Percentiles rank a stretch among this genome's conserved stretches.
These are phyloP conservation scores for Bhutanitis thaidina DNA, from an alignment of 2,888 invertebrate species.

Conservation along the genomic window DNA sequence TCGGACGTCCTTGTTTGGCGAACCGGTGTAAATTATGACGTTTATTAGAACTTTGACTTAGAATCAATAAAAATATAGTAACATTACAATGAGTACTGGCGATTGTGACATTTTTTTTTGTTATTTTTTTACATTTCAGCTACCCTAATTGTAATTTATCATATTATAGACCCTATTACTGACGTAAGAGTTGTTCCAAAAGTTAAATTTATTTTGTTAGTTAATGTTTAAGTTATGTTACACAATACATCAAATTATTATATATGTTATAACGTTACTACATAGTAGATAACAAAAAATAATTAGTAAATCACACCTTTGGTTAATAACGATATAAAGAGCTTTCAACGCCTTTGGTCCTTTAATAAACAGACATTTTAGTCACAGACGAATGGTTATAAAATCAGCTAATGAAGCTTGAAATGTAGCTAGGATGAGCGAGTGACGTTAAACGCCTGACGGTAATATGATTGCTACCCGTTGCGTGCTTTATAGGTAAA, in stretches of 20 bases:
- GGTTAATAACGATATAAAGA: neutral
- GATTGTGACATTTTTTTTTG: too few relatives aligned
- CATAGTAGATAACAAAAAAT: neutral
- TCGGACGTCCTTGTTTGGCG: too few relatives aligned
- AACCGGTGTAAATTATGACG: too few relatives aligned
- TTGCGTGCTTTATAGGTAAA: neutral
- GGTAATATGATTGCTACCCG: slow-evolving; percentile 6
- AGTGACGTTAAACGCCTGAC: neutral
- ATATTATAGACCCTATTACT: too few relatives aligned
- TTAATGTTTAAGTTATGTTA: too few relatives aligned
- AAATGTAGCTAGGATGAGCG: slow-evolving; percentile 7
- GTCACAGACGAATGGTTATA: slow-evolving; percentile 8
- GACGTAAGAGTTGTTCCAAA: too few relatives aligned
- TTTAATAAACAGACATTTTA: slow-evolving; percentile 6
- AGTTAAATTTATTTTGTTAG: too few relatives aligned
- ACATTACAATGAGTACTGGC: too few relatives aligned
- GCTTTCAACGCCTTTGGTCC: neutral
- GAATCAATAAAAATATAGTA: too few relatives aligned
- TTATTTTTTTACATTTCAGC: too few relatives aligned
- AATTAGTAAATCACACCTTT: neutral
- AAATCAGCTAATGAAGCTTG: slow-evolving; percentile 11
- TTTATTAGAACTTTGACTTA: too few relatives aligned
- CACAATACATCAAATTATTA: neutral
- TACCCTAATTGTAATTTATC: too few relatives aligned
- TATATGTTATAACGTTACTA: neutral